These are phyloP conservation scores for Cydia amplana DNA, from an alignment of 1,140 invertebrate species.

Conservation along the genomic window DNA sequence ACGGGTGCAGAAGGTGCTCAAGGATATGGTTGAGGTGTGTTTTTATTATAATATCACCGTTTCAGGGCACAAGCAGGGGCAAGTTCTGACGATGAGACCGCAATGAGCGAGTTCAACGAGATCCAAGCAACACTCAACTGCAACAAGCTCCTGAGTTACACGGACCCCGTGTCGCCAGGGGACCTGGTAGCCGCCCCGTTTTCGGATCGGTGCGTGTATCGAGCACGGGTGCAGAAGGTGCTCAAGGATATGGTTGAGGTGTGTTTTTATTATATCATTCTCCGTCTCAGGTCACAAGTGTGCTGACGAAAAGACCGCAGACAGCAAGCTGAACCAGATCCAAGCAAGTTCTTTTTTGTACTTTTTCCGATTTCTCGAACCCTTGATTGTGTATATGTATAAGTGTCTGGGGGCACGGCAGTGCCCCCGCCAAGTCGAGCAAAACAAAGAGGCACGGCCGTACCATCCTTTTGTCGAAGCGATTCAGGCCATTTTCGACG, in stretches of 20 bases:
- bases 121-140: constrained; percentile 49
- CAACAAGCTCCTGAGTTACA: constrained; percentile 38
- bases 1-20: constrained; percentile 49
- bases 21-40: constrained; percentile 48
- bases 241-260: constrained; percentile 53
- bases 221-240: constrained; percentile 53
- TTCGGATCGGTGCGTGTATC: constrained; percentile 45
- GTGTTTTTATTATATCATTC: not conserved
- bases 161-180: constrained; percentile 36
- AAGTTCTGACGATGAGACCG: constrained; percentile 81
- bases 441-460: too few relatives aligned
- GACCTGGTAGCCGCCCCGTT: constrained; percentile 57
- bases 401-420: too few relatives aligned
- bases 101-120: constrained; percentile 47
- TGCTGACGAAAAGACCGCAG: too few relatives aligned
- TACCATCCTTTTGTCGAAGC: too few relatives aligned
- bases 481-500: too few relatives aligned
- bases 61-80: constrained; percentile 80
- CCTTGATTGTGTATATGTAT: too few relatives aligned
- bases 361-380: too few relatives aligned
- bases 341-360: constrained; percentile 35
- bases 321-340: too few relatives aligned
- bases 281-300: too few relatives aligned
- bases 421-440: too few relatives aligned
- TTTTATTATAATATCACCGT: not conserved